phyloP scores from a whole-genome alignment of 2,113 vertebrate genomes.

The Leucopternis melanops region DNA sequence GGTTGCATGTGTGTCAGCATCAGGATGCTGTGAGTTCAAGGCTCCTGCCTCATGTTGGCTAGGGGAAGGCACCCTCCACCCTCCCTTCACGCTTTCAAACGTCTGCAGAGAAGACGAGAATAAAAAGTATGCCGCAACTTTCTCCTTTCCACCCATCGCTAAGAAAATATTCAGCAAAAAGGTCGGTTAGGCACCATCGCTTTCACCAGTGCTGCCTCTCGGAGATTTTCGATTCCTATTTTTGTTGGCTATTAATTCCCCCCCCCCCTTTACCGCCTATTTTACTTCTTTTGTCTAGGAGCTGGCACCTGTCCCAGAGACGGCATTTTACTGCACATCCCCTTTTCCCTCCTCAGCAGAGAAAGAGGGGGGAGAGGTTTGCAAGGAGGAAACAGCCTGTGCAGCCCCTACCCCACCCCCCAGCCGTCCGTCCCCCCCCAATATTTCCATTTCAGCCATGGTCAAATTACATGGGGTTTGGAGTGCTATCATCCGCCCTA shows the following conservation, averaged over 20 bases:
- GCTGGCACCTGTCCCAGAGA: constrained; percentile 84
- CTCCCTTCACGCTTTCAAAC: constrained; percentile 57
- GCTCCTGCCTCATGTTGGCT: too few relatives aligned
- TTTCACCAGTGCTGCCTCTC: not conserved
- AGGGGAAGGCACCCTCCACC: not conserved
- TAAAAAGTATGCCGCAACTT: constrained; percentile 53
- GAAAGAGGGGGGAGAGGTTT: too few relatives aligned
- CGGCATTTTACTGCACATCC: constrained; percentile 69
- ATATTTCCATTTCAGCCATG: constrained; percentile 8
- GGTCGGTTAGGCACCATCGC: not conserved
- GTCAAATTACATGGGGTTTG: constrained; percentile 18
- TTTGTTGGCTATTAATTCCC: constrained; percentile 45
- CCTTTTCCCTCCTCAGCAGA: too few relatives aligned
- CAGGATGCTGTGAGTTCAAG: too few relatives aligned
- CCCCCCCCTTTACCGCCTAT: constrained; percentile 69
- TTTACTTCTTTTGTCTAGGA: constrained; percentile 79
- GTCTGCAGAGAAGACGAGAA: constrained; percentile 68
- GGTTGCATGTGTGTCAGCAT: too few relatives aligned
- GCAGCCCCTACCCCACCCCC: too few relatives aligned
- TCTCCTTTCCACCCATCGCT: constrained; percentile 1
- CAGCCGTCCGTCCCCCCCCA: not conserved
- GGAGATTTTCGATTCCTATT: constrained; percentile 2
- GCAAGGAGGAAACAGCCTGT: too few relatives aligned
- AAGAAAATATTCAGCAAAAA: not conserved
- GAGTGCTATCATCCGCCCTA: not conserved